phyloP scores from a whole-genome alignment of 2,797 vertebrate species.

The Alca torda region DNA sequence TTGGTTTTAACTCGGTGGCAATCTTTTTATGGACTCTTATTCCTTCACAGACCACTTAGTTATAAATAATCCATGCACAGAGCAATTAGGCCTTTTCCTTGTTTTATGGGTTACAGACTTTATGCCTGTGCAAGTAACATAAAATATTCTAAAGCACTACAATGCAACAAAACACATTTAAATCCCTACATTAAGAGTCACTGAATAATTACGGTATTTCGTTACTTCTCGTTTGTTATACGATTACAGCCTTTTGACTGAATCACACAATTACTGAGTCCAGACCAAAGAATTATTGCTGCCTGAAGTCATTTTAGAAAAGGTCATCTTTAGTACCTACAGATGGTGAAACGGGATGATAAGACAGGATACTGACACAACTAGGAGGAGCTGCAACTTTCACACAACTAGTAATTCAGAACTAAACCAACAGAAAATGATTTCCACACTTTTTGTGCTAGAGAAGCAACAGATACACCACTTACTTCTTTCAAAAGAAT shows the following conservation, averaged over 20 bases:
- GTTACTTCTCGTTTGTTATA: background rate
- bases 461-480: background rate
- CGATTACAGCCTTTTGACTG: background rate
- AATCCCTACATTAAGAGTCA: background rate
- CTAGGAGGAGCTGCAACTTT: background rate
- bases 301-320: background rate
- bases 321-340: background rate
- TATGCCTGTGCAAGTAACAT: background rate
- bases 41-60: conserved; percentile 39
- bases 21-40: conserved; percentile 57
- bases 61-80: conserved; percentile 61
- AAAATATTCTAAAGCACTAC: conserved; percentile 25
- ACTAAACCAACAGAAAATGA: background rate
- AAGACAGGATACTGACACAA: background rate
- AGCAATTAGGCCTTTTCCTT: conserved; percentile 46
- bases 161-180: conserved; percentile 15
- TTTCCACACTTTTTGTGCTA: background rate
- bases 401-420: background rate
- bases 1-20: conserved; percentile 36
- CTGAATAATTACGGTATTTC: background rate
- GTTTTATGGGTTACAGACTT: conserved; percentile 30
- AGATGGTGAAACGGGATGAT: background rate
- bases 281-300: background rate
- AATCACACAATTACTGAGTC: background rate
- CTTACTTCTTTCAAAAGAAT: background rate